Percentiles rank a stretch among this genome's conserved stretches.
Conservation (phyloP, 1,140 invertebrate genomes). For the Zaprionus kolodkinae region DNA sequence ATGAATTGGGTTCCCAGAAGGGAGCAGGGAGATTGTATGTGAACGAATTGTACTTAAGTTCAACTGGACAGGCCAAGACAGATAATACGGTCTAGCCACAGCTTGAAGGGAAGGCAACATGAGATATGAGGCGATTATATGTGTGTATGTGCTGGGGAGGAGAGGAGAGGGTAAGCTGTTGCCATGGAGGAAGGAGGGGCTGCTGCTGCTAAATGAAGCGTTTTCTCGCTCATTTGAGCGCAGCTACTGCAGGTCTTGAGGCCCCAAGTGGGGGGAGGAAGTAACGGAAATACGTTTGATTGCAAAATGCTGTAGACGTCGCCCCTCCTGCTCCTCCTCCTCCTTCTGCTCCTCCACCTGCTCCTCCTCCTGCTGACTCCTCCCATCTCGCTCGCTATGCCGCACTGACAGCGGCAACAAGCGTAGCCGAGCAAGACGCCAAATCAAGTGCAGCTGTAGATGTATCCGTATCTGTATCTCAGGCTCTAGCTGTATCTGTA, state of each 20-base stretch:
- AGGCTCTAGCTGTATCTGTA: neutral
- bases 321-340: neutral
- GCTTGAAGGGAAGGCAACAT: conserved; percentile 3
- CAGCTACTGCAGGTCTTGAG: neutral
- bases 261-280: neutral
- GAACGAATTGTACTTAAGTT: conserved; percentile 52
- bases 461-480: neutral
- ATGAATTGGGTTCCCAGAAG: conserved; percentile 16
- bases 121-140: conserved; percentile 32
- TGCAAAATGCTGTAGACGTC: conserved; percentile 35
- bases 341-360: too few relatives aligned
- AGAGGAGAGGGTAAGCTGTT: too few relatives aligned
- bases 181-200: neutral
- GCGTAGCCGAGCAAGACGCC: conserved; percentile 25
- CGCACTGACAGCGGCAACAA: conserved; percentile 42
- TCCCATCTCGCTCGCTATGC: conserved; percentile 26
- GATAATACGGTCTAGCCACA: conserved; percentile 28
- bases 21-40: conserved; percentile 5
- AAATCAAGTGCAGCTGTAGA: conserved; percentile 2
- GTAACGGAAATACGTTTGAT: conserved; percentile 52
- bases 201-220: conserved; percentile 41
- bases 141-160: neutral
- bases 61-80: conserved; percentile 29
- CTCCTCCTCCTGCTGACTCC: too few relatives aligned
- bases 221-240: conserved; percentile 45